Base-by-base conservation (phyloP, 2,888 invertebrate species). In the Orthosia gothica region DNA sequence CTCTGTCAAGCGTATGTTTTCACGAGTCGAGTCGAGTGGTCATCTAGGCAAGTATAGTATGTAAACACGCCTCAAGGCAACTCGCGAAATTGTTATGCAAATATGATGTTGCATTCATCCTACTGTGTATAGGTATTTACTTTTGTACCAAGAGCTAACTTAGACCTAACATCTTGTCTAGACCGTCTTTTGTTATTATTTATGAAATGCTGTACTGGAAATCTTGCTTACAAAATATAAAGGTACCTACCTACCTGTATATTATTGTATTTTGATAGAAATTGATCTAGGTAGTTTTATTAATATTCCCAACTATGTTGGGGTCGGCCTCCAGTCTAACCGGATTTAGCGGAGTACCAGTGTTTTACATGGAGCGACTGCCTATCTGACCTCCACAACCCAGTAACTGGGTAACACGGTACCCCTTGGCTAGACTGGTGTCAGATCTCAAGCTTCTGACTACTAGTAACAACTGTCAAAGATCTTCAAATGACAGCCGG, bases 61-160 rank as follows among this genome's bases (percentile, higher is more conserved):
- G 85, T 84, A 83, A 87, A 90, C 83, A 83, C 54, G 79, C 81
- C 86, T 91, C 92, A 93, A 93, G 94, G 93, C 88, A 79, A 91
- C 85, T 90, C 89, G 92, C 91, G 87, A 93, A 94, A 94, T 93
- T 93, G 90, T 93, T 94, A 94, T 94, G 94, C 92, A 93, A 94
- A 95, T 93, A 91, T 76, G 83, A 71, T 79, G 76, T 87, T 91
- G 91, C 90, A 90, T 88, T 86, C 89, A 87, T 90, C 86, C 87
- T 84, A 85, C 87, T 87, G 85, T 83, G 65, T 83, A 80, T 86
- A 86, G 85, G 85, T 84, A 77, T 84, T 87, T 86, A 87, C 79
- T 79, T 83, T 89, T 86, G 84, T 86, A 70, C 78, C 79, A 87
- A 76, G 64, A 74, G 72, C 67, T 72, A 70, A 75, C 67, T 77